These are phyloP conservation scores for Paracanthobrama guichenoti DNA, from an alignment of 2,113 vertebrate genomes.

Conservation along the genomic window DNA sequence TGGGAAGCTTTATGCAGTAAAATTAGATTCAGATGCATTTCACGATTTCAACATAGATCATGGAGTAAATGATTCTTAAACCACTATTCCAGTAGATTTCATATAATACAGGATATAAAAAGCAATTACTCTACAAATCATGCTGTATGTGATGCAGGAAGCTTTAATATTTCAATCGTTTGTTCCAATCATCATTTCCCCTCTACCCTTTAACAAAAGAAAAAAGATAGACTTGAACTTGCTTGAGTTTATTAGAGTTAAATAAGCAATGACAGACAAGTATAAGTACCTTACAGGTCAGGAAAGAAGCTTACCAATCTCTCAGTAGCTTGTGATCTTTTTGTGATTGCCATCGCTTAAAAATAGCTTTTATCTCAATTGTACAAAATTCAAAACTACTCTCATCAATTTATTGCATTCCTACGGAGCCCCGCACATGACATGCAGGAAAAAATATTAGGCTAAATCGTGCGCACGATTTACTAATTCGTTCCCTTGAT, in stretches of 20 bases:
- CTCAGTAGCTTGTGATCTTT: no score
- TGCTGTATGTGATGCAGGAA: background rate
- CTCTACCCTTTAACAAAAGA: background rate
- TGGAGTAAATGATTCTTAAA: no score
- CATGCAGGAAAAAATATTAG: background rate
- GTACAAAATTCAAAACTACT: background rate
- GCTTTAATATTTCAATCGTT: background rate
- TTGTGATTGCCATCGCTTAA: no score
- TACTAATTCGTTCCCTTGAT: no score
- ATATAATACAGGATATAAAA: background rate
- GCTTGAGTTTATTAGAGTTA: background rate
- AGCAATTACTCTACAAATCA: background rate
- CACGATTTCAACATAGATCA: no score
- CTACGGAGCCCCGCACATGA: no score
- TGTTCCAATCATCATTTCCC: background rate
- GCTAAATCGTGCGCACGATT: no score
- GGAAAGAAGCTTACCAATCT: no score
- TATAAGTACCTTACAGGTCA: no score
- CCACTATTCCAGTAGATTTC: background rate
- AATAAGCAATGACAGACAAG: background rate
- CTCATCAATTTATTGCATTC: no score
- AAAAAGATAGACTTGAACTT: rapidly evolving
- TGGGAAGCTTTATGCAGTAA: background rate
- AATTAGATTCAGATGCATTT: background rate
- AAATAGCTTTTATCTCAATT: background rate